Conservation (phyloP, 2,888 invertebrate genomes). For the Coremacera marginata region DNA sequence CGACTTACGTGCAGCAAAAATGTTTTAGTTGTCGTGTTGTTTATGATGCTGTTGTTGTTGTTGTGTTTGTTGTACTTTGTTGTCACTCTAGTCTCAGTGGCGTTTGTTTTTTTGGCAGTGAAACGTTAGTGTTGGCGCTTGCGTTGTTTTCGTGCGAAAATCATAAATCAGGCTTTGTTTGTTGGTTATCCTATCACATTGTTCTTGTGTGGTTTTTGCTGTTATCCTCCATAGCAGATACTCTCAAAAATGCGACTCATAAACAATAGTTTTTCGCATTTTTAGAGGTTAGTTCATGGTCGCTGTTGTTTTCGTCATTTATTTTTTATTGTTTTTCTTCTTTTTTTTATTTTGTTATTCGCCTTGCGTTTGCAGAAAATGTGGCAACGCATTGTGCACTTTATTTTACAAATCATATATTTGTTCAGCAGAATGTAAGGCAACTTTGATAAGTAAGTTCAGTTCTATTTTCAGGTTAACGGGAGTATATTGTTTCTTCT, state of each 20-base stretch:
- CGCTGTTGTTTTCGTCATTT: background rate
- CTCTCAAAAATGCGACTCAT: constrained; percentile 14
- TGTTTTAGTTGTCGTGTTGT: background rate
- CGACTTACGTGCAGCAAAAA: background rate
- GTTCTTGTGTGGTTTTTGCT: background rate
- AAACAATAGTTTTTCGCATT: background rate
- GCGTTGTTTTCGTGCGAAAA: constrained; percentile 5
- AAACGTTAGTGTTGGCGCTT: background rate
- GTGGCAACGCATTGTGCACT: too few relatives aligned
- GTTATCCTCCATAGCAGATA: background rate
- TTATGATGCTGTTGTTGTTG: background rate
- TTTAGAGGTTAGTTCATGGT: constrained; percentile 3
- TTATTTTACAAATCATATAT: too few relatives aligned
- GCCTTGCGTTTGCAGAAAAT: too few relatives aligned
- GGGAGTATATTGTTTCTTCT: too few relatives aligned
- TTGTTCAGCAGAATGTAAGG: too few relatives aligned
- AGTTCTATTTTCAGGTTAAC: too few relatives aligned
- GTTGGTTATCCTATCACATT: constrained; percentile 7
- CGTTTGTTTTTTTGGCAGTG: background rate
- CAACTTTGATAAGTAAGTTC: too few relatives aligned
- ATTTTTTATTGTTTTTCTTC: background rate
- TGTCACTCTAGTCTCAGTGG: background rate
- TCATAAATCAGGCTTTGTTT: constrained; percentile 30
- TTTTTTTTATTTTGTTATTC: too few relatives aligned
- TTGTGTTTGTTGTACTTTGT: constrained; percentile 1